Percentiles rank a stretch among this genome's conserved stretches.
Evolutionary conservation across 2,797 vertebrate species (phyloP).

Genomic region (Percopsis omiscomaycus): DNA sequence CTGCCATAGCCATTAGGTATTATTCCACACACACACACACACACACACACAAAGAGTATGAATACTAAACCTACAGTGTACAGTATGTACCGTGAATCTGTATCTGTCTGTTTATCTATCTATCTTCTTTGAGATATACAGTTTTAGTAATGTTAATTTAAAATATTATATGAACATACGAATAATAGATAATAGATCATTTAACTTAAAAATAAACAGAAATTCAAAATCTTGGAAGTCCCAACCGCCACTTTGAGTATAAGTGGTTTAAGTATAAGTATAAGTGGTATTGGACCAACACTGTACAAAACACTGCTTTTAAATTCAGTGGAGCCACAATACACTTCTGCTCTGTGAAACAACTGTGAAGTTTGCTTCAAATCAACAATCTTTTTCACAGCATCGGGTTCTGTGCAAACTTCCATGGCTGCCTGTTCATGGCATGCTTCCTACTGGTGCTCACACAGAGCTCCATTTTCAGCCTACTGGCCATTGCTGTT

Average conservation of each 20-base stretch:
- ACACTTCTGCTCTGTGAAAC: neutral
- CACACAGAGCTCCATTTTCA: conserved; percentile 98
- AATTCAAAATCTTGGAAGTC: too few species aligned
- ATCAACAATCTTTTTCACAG: conserved; percentile 67
- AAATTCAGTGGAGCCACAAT: neutral
- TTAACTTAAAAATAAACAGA: too few species aligned
- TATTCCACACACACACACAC: neutral
- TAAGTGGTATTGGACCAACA: neutral
- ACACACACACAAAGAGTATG: neutral
- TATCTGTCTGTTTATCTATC: too few species aligned
- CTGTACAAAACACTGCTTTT: neutral
- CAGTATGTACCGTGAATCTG: too few species aligned
- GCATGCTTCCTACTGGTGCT: conserved; percentile 95
- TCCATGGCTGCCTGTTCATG: conserved; percentile 95
- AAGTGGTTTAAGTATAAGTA: too few species aligned
- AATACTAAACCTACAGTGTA: too few species aligned
- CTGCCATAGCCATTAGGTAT: conserved; percentile 85
- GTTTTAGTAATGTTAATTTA: too few species aligned
- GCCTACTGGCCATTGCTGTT: conserved; percentile 95
- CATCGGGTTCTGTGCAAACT: conserved; percentile 90
- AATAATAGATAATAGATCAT: too few species aligned
- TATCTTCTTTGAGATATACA: too few species aligned
- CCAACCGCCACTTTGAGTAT: too few species aligned
- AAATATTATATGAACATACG: too few species aligned
- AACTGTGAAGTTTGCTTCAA: neutral